These are phyloP conservation scores for Frieseomelitta varia DNA, from an alignment of 1,140 invertebrate genomes.

Conservation along the genomic window DNA sequence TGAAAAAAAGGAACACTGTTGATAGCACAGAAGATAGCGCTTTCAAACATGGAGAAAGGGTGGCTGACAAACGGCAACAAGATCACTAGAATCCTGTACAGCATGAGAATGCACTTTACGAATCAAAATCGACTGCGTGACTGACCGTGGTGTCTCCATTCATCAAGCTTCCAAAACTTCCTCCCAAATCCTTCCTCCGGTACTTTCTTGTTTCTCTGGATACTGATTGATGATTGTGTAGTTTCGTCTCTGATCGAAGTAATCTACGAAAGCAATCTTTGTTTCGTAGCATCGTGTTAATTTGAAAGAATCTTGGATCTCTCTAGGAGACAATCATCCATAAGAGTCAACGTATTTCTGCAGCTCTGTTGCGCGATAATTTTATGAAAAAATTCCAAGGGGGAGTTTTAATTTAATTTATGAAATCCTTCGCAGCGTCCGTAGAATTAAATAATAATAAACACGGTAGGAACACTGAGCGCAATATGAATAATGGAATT, in stretches of 20 bases:
- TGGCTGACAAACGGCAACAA: constrained; percentile 62
- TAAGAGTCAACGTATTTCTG: not conserved
- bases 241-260: constrained; percentile 37
- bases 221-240: constrained; percentile 62
- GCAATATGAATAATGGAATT: not conserved
- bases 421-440: not conserved
- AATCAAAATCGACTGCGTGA: constrained; percentile 45
- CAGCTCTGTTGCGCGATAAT: no score
- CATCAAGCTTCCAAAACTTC: constrained; percentile 60
- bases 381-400: no score
- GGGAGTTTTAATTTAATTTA: not conserved
- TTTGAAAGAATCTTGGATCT: no score
- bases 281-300: constrained; percentile 55
- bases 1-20: not conserved
- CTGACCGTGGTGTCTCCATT: constrained; percentile 58
- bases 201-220: not conserved
- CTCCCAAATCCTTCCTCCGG: constrained; percentile 14
- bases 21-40: not conserved
- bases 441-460: not conserved
- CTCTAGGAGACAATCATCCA: not conserved
- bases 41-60: not conserved
- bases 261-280: constrained; percentile 33
- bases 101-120: constrained; percentile 66
- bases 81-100: constrained; percentile 45
- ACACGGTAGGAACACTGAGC: not conserved